phyloP scores from a whole-genome alignment of 2,113 vertebrate genomes.

The Ictidomys tridecemlineatus region DNA sequence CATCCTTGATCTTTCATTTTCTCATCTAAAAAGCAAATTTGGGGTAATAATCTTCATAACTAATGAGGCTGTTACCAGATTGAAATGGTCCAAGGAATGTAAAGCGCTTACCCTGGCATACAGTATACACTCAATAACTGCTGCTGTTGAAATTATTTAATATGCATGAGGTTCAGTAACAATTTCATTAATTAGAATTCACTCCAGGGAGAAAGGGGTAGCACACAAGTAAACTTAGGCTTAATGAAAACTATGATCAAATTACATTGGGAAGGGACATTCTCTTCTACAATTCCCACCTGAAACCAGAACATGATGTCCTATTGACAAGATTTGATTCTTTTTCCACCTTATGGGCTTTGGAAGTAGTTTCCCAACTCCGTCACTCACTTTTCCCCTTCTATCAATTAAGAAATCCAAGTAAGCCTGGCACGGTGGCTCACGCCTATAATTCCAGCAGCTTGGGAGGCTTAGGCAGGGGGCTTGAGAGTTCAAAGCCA shows the following conservation, averaged over 20 bases:
- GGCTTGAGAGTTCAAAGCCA: too few relatives aligned
- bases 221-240: background rate
- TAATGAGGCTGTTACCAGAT: background rate
- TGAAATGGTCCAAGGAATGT: background rate
- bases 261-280: background rate
- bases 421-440: background rate
- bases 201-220: background rate
- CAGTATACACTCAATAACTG: background rate
- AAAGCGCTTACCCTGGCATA: background rate
- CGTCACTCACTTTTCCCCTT: background rate
- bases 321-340: background rate
- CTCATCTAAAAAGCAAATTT: background rate
- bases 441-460: too few relatives aligned
- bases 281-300: background rate
- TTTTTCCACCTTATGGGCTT: background rate
- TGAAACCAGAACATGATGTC: background rate
- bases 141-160: background rate
- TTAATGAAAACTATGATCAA: background rate
- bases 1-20: background rate
- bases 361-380: background rate
- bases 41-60: background rate
- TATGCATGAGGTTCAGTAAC: background rate
- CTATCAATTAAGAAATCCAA: background rate
- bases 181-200: slow-evolving; percentile 34
- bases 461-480: too few relatives aligned